Base-by-base conservation (phyloP, 2,113 vertebrate genomes). In the Gorsachius goisagi region DNA sequence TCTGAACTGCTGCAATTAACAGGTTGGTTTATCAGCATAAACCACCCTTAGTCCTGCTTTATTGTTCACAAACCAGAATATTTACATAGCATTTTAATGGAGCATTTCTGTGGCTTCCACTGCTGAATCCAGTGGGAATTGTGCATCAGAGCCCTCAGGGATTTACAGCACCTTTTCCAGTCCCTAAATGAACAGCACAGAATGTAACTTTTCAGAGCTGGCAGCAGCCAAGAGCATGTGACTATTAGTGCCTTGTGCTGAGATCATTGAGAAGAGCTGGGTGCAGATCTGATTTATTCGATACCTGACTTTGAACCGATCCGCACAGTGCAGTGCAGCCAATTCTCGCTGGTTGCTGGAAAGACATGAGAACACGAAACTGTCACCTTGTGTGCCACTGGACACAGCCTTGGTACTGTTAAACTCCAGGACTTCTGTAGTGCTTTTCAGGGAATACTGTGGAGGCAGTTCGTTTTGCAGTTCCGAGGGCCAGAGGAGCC, bases 1-100 rank as follows among this genome's bases (percentile, higher is more conserved):
- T n/a, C 82, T 37, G n/a, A 95, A 30, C 64, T 47, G 76, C 93
- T 33, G 93, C 89, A 33, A 35, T 96, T 94, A 77, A 19, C 86
- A 72, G 64, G 52, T 49, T 3, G 64, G 9, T 63, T 91, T 82
- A 49, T 96, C 39, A 85, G 24, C 86, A 75, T 41, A 52, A 58
- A 32, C 56, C 69, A 6, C 56, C 6, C 2, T 52, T 84, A 78
- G 41, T 13, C 52, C 68, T 32, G n/a, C 59, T 55, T 24, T 62
- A 12, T 19, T 12, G 47, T 84, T 44, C 83, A 20, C 80, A 39
- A 83, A n/a, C 45, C 56, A 11, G 56, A 39, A 6, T 47, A 72
- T 87, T 91, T 64, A 27, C 76, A 41, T 0, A 45, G 60, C 19
- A 0, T 63, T 81, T 6, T 20, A 66, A 35, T 16, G 47, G 47